Evolutionary conservation across 2,888 invertebrate genomes (phyloP), one percentile per base, ranked within the genome.

Genomic region (Chrysolina haemoptera): DNA sequence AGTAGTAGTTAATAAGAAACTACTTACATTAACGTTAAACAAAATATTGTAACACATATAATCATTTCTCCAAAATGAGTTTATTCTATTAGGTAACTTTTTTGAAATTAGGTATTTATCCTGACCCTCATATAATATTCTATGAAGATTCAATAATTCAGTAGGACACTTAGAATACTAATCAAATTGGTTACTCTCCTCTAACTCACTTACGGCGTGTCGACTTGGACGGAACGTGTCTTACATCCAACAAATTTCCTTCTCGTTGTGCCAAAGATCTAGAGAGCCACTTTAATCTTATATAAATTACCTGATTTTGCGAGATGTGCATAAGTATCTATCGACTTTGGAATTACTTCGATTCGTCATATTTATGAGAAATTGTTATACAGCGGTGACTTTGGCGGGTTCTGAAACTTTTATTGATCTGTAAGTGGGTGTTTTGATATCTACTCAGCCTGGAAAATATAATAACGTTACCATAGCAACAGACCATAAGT

Each of bases 181-280:
- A 12, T 55, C 53, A 20, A 55, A 22, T 20, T 55, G 48, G 48
- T 48, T 16, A 16, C 48, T 48, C 16, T 48, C 8, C 16, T 9
- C 48, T 48, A 48, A 48, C 48, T 16, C 16, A 48, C 16, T 55
- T 20, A 0, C 11, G 20, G 53, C 53, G 53, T 20, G 20, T 12
- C 59, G 55, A 62, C 48, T 64, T 48, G 63, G 48, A 68, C 63
- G 69, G 53, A 62, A 53, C 69, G 64, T 69, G 63, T 16, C 59
- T 71, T 68, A 55, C 65, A 50, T 63, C 16, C 53, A 41, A 43
- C n/a, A 35, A 41, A 22, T n/a, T 62, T 40, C 35, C 16, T 10
- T 14, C 11, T 62, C 62, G 43, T 69, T 35, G 69, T 48, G 69
- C 48, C 40, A 62, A 69, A 14, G 69, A 69, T 62, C 22, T 67